A percentile compares a stretch with the other conserved stretches of the same genome.
These are phyloP conservation scores for Ceramica pisi DNA, from an alignment of 2,888 invertebrate species.

Conservation along the genomic window DNA sequence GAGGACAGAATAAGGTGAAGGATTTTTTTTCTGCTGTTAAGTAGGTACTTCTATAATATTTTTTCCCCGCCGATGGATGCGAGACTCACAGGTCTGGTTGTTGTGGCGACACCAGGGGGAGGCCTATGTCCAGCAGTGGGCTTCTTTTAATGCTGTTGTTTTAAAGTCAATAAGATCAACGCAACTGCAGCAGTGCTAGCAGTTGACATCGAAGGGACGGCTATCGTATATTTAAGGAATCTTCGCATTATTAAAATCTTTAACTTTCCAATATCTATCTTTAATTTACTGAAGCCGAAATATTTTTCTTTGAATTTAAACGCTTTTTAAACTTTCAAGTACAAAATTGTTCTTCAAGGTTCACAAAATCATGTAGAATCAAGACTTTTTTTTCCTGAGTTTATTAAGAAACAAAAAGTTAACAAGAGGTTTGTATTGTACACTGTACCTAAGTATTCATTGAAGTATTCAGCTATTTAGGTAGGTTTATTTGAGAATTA, in stretches of 20 bases:
- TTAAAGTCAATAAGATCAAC: neutral
- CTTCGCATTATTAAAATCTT: too few species aligned
- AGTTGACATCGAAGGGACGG: too few species aligned
- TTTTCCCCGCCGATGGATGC: too few species aligned
- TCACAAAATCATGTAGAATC: neutral
- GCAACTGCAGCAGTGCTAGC: neutral
- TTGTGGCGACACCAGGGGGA: too few species aligned
- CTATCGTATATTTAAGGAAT: too few species aligned
- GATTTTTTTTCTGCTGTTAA: neutral
- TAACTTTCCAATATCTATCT: neutral
- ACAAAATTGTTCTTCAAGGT: neutral
- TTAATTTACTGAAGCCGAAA: neutral
- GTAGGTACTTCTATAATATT: too few species aligned
- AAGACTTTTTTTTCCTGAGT: neutral
- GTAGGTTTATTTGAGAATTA: neutral
- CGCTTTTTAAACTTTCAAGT: too few species aligned
- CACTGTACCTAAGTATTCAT: too few species aligned
- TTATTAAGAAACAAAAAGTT: too few species aligned
- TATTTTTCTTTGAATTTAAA: neutral
- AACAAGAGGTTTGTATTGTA: neutral
- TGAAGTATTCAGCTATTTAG: neutral
- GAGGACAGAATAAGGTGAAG: neutral
- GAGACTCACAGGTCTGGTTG: too few species aligned
- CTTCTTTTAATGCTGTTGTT: neutral
- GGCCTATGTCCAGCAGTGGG: too few species aligned